Percentiles rank a stretch among this genome's conserved stretches.
These are phyloP conservation scores for Tychaedon coryphoeus DNA, from an alignment of 2,113 vertebrate species.

Conservation along the genomic window DNA sequence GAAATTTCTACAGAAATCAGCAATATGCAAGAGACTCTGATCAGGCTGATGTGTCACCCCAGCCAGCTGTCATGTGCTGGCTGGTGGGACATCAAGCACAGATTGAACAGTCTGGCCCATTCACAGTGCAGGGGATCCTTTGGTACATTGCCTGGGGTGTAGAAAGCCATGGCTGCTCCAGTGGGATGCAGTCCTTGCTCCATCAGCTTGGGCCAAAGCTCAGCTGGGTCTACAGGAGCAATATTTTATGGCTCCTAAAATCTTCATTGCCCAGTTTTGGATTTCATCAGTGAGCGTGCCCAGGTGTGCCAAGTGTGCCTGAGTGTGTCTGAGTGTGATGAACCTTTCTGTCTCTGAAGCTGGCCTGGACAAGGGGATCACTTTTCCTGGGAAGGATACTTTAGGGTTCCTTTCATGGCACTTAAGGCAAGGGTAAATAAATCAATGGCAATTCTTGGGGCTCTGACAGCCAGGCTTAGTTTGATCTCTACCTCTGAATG, in stretches of 20 bases:
- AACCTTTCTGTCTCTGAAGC: too few species aligned
- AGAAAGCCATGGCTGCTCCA: neutral
- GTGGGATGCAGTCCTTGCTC: neutral
- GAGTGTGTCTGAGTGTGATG: too few species aligned
- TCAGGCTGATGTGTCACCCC: neutral
- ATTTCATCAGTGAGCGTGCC: neutral
- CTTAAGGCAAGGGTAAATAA: neutral
- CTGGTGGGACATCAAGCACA: neutral
- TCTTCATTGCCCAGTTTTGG: neutral
- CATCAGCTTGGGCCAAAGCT: neutral
- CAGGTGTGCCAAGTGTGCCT: too few species aligned
- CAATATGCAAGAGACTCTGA: neutral
- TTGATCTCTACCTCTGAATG: neutral
- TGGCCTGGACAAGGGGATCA: too few species aligned
- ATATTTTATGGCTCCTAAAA: neutral
- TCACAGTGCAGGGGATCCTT: neutral
- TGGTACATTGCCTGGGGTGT: rapidly evolving
- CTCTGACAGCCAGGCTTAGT: neutral
- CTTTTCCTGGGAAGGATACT: neutral
- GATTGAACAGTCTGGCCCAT: neutral
- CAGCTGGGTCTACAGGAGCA: neutral
- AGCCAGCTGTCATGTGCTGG: rapidly evolving
- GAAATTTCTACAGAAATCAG: neutral
- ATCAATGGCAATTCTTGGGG: neutral
- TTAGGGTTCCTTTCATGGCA: neutral